Base-by-base conservation (phyloP, 2,888 invertebrate species). In the Salticus scenicus region DNA sequence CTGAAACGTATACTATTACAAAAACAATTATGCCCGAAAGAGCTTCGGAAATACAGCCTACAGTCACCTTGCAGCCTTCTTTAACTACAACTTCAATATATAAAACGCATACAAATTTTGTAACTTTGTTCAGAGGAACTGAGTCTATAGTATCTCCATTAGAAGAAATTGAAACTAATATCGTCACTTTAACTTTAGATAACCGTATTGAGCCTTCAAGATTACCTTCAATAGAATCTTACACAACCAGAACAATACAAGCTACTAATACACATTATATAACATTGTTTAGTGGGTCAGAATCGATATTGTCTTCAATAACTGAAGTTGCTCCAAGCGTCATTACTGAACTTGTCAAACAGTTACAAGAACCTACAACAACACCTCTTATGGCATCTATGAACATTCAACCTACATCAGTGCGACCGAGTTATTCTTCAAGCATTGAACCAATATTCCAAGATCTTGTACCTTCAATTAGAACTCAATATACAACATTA, bases 241-340 rank as follows among this genome's bases (percentile, higher is more conserved):
- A 86, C 41, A 88, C 88, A 0, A 88, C 94, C 89, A 94, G 95
- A 0, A 95, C 96, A 0, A 93, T 94, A 31, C 95, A 94, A 88
- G 95, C 96, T 90, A 96, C 96, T 0, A 92, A 95, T 64, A 96
- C 96, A 0, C 95, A 95, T 90, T 92, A 95, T 73, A 96, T 96
- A 0, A 96, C 96, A 0, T 95, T 95, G 90, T 96, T 95, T 89
- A 94, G 96, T 4, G 91, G 93, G 57, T 94, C 94, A 87, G 93
- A 93, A 37, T 88, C 89, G 5, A 87, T 88, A 30, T 70, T 89
- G 17, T 89, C 89, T 1, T 88, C 89, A 1, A 89, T 89, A 20
- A 88, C 88, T 47, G 89, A 89, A 77, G 87, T 89, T 17, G 87
- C 88, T 66, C 88, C 89, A 17, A 88, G 87, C 66, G 88, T 90